Evolutionary conservation across 2,113 vertebrate species (phyloP), one percentile per base, ranked within the genome.

Genomic region (Apaloderma vittatum): DNA sequence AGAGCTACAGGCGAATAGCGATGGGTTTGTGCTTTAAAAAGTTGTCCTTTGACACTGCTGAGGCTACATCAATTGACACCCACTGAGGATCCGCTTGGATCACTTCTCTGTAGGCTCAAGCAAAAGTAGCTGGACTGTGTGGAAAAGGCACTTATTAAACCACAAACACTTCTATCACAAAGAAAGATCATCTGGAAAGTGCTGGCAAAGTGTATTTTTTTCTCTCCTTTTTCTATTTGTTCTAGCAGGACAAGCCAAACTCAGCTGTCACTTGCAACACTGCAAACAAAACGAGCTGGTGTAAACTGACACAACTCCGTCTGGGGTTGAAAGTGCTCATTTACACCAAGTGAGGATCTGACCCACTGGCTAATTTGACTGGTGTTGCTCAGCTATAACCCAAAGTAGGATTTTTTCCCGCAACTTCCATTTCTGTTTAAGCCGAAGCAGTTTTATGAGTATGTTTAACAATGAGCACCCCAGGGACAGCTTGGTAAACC

Each of bases 401-500:
- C 78, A 71, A 49, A 91, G 76, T 2, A 66, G 68, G 43, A 57
- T 65, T 92, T 79, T 88, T 52, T 68, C 63, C 65, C 45, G 5
- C 34, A 32, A 81, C 49, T 78, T 84, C 49, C 6, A 0, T 26
- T 95, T 62, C 77, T 66, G 68, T 75, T 65, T 40, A 88, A 94
- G 54, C 49, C 40, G 77, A 90, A 89, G 86, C 46, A n/a, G 62
- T 91, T 87, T 79, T 89, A 93, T 87, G 83, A 85, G 92, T 92
- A 78, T 58, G 32, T 95, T 96, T 96, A 95, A 92, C 86, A 92
- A 92, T 27, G 73, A 91, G 77, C 58, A 46, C 93, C 86, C 94
- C 46, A 62, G 93, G 66, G 95, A 94, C 61, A 78, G 62, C 80
- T 91, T 48, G 91, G 83, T 94, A 97, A 97, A 95, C 95, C 80